Conservation (phyloP, 2,113 vertebrate genomes). For the Misgurnus mizolepis region DNA sequence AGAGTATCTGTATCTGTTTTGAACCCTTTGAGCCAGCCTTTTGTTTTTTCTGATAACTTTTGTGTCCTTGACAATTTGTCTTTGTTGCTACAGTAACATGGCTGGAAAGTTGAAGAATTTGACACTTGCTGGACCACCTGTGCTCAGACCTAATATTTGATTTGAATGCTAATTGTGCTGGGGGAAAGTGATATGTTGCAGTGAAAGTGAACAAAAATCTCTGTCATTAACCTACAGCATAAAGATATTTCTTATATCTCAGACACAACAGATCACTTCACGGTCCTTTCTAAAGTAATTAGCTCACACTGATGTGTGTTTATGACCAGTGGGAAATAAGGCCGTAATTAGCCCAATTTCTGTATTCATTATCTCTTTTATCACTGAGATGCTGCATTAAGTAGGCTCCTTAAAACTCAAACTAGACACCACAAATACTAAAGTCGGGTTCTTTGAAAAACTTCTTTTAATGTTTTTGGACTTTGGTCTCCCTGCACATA, state of each 20-base stretch:
- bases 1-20: slow-evolving; percentile 65
- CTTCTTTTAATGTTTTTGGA: slow-evolving; percentile 10
- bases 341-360: slow-evolving; percentile 73
- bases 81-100: neutral
- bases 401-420: slow-evolving; percentile 44
- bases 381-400: slow-evolving; percentile 44
- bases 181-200: too few relatives aligned
- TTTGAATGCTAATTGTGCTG: too few relatives aligned
- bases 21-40: slow-evolving; percentile 36
- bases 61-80: slow-evolving; percentile 44
- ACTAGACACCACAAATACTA: slow-evolving; percentile 40
- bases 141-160: too few relatives aligned
- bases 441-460: neutral
- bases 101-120: too few relatives aligned
- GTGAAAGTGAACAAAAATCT: neutral
- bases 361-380: slow-evolving; percentile 64
- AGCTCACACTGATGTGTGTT: slow-evolving; percentile 64
- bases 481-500: neutral
- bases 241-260: neutral
- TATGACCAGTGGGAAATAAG: slow-evolving; percentile 71
- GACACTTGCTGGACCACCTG: too few relatives aligned
- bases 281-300: slow-evolving; percentile 67
- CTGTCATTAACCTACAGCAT: neutral
- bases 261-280: slow-evolving; percentile 62
- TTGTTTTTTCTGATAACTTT: slow-evolving; percentile 59